Base-by-base conservation (phyloP, 2,888 invertebrate species). In the Callyntrura guangdongensis region DNA sequence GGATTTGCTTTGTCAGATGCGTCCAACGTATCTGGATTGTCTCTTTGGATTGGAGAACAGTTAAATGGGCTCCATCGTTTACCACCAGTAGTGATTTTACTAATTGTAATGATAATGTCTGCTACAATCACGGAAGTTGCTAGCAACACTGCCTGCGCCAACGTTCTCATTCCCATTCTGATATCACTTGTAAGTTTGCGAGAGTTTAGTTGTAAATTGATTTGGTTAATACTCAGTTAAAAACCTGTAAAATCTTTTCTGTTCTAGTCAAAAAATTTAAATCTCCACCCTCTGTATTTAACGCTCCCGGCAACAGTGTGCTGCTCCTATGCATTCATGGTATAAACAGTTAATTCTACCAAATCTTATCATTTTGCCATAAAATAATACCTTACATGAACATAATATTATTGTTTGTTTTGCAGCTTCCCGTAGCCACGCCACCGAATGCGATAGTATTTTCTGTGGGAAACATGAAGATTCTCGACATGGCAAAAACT, bases 381-480 rank as follows among this genome's bases (percentile, higher is more conserved):
- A 47, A 67, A 0, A 22, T 67, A 27, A 22, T 67, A 61, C 56
- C 20, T 22, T 84, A 59, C n/a, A 97, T 14, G 36, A 36, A 6
- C 36, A 6, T 2, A 36, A 6, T 36, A 25, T 8, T 53, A n/a
- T 25, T 1, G n/a, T 14, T 17, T 20, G 4, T 47, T 45, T 98
- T 98, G 96, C 98, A 98, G 91, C 90, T 93, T 22, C 93, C 93
- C 20, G 92, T 92, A 14, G 81, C 98, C 64, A 99, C 99, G 0
- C 98, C 99, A 1, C 98, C 99, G 20, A 99, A 99, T 95, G 99
- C 99, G 2, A 98, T 93, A 6, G 98, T 98, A 0, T 98, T 98
- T 22, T 97, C 97, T 0, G 97, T 97, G 11, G 97, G 97, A 3
- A 96, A 97, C 59, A 91, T 94, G 90, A 91, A 91, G 53, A 92